Base-by-base conservation (phyloP, 2,888 invertebrate genomes). In the Drosophila fulvimacula region DNA sequence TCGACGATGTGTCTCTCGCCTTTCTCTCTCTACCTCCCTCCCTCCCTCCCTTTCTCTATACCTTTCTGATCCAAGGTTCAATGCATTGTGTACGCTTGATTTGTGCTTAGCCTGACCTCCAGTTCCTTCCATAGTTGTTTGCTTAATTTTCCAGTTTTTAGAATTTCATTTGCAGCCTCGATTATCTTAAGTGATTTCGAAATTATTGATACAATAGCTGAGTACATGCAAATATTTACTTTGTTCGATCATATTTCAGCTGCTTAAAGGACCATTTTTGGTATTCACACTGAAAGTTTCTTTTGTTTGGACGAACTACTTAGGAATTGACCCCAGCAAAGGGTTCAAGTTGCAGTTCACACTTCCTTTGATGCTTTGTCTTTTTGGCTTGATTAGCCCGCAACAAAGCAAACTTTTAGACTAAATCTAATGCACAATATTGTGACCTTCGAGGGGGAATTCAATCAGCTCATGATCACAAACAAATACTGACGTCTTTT, bases 1-100 rank as follows among this genome's bases (percentile, higher is more conserved):
- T 63, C 49, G 41, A 15, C 5, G 7, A 24, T 24, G 9, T 9
- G 9, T 48, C 48, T 13, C 21, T n/a, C 7, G 15, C 1, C 44
- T 24, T 15, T 44, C 44, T 15, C 44, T 15, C 42, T 9, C 19
- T 4, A 15, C 3, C 49, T 15, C 19, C 9, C 15, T n/a, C 49
- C 5, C 15, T 49, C 19, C 21, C 34, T 21, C 46, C 11, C 7
- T 4, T 19, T 13, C 44, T 44, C 17, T 17, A 3, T 44, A 17
- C 9, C 27, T 11, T 30, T 56, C 27, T 21, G 39, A 36, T 27
- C 41, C 57, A 62, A 67, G 69, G 82, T 89, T 89, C 85, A 87
- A 78, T 70, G 88, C 27, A 69, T 88, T 83, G 69, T 73, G 70
- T 46, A 56, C 48, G 51, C 64, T 77, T 72, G 71, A 76, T 83